These are phyloP conservation scores for Anas bahamensis DNA, from an alignment of 2,797 vertebrate genomes.

Conservation along the genomic window DNA sequence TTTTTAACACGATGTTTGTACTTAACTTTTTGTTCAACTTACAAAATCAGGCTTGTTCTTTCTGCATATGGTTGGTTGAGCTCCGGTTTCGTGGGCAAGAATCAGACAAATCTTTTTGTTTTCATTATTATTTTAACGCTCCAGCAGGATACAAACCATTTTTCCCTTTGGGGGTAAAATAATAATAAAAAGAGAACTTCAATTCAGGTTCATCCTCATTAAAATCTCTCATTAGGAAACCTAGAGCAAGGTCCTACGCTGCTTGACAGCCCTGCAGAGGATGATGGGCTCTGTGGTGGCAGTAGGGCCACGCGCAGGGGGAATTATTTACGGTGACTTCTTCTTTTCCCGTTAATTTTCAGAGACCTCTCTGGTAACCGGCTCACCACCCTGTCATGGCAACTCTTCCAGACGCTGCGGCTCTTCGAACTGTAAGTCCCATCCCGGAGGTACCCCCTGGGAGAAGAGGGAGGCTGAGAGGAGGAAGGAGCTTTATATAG, in stretches of 20 bases:
- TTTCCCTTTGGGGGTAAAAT: not conserved
- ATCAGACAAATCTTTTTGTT: not conserved
- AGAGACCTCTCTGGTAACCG: conserved; percentile 98
- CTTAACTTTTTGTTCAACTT: not conserved
- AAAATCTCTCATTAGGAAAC: conserved; percentile 32
- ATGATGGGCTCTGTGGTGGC: not conserved
- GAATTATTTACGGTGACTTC: not conserved
- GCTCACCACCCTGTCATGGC: conserved; percentile 95
- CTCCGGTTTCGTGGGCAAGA: not conserved
- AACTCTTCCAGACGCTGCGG: conserved; percentile 97
- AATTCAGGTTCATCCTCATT: not conserved
- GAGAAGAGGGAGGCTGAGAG: not conserved
- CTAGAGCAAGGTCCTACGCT: not conserved
- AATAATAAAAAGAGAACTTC: not conserved
- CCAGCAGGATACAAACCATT: not conserved
- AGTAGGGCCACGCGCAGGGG: not conserved
- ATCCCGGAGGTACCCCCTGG: not conserved
- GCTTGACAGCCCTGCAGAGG: not conserved
- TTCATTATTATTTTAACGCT: not conserved
- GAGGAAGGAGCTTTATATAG: not conserved
- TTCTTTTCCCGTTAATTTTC: conserved; percentile 55
- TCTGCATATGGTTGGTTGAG: not conserved
- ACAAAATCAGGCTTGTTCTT: conserved; percentile 14
- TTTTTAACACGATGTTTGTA: not conserved
- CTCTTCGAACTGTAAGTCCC: conserved; percentile 96